These are phyloP conservation scores for Zoanthus solanderi DNA, from an alignment of 92 coral and sea anemone species.

Conservation along the genomic window DNA sequence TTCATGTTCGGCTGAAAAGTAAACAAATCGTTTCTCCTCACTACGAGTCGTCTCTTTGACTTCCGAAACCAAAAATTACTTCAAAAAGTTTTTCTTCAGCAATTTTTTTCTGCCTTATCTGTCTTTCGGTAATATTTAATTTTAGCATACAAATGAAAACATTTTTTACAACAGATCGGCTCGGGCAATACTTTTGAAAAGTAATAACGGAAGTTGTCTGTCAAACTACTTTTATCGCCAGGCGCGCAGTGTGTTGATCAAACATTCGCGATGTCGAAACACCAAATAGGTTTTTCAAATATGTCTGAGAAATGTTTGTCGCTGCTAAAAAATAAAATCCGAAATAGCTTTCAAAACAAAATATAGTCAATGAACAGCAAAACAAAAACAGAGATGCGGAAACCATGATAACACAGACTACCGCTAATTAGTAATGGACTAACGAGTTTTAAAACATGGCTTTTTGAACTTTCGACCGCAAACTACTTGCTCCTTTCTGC, in stretches of 20 bases:
- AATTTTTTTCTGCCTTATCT: background rate
- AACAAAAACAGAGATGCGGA: slow-evolving; percentile 13
- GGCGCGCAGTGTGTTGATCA: slow-evolving; percentile 1
- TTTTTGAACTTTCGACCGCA: slow-evolving; percentile 1
- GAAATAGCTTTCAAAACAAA: background rate
- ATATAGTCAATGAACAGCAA: slow-evolving; percentile 18
- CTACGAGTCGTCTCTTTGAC: slow-evolving; percentile 2
- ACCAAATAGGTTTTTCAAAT: background rate
- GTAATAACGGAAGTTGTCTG: slow-evolving; percentile 3
- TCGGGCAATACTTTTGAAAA: slow-evolving; percentile 1
- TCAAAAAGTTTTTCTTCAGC: slow-evolving; percentile 21
- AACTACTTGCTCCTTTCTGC: slow-evolving; percentile 4
- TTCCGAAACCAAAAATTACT: background rate
- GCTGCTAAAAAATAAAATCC: background rate
- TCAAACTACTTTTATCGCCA: slow-evolving; percentile 4
- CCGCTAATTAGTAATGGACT: background rate
- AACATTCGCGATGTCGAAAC: background rate
- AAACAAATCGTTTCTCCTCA: slow-evolving; percentile 24
- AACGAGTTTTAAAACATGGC: slow-evolving; percentile 3
- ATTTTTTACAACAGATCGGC: background rate
- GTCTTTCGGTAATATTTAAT: background rate
- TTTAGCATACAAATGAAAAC: background rate
- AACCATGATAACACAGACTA: slow-evolving; percentile 3
- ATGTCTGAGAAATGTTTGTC: slow-evolving; percentile 7
- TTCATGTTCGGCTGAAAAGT: slow-evolving; percentile 27